Evolutionary conservation across 2,797 vertebrate species (phyloP).

Genomic region (Podarcis siculus): DNA sequence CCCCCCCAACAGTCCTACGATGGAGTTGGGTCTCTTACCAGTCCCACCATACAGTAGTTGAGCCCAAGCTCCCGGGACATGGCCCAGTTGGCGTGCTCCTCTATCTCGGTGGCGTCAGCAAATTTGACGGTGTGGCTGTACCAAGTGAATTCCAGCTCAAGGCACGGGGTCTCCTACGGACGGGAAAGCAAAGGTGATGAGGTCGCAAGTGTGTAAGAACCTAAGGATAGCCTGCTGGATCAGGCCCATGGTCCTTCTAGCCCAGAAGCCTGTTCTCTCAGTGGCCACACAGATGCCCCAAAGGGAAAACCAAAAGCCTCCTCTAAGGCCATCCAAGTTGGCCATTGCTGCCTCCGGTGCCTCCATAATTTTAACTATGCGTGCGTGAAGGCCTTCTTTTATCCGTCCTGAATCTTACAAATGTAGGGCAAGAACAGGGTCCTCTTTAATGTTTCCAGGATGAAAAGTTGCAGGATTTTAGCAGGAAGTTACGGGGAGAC

Average conservation of each 20-base stretch:
- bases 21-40: conserved; percentile 56
- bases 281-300: neutral
- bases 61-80: conserved; percentile 77
- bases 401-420: too few species aligned
- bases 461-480: too few species aligned
- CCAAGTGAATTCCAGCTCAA: conserved; percentile 79
- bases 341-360: too few species aligned
- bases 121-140: conserved; percentile 73
- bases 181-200: neutral
- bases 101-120: conserved; percentile 75
- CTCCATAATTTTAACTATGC: too few species aligned
- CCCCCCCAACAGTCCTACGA: neutral
- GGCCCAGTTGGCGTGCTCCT: conserved; percentile 78
- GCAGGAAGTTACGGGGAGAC: too few species aligned
- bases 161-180: conserved; percentile 76
- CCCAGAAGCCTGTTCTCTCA: neutral
- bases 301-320: too few species aligned
- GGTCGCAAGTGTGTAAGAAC: too few species aligned
- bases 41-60: conserved; percentile 70
- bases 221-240: neutral
- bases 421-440: too few species aligned
- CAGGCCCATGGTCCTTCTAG: neutral
- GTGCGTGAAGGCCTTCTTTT: too few species aligned
- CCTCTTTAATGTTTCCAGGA: too few species aligned
- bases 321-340: too few species aligned